These are phyloP conservation scores for Asobara japonica DNA, from an alignment of 1,140 invertebrate species.

Conservation along the genomic window DNA sequence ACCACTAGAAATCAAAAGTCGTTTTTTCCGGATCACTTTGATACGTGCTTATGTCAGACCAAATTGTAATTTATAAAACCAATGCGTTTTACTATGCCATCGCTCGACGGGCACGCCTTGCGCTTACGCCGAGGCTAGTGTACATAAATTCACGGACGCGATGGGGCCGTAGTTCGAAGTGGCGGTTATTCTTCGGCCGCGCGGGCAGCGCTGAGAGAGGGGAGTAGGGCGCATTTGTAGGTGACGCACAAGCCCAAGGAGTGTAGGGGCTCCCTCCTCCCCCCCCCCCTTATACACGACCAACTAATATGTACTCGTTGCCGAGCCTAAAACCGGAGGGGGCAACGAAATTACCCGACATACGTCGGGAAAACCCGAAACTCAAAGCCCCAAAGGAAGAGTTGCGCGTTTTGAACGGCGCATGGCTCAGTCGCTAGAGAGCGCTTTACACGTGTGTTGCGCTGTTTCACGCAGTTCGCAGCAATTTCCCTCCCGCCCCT, in stretches of 20 bases:
- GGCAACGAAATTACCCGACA: neutral
- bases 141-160: constrained; percentile 33
- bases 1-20: no score
- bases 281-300: no score
- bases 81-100: no score
- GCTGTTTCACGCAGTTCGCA: constrained; percentile 43
- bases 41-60: no score
- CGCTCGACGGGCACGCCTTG: constrained; percentile 23
- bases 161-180: constrained; percentile 34
- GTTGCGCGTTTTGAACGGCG: constrained; percentile 35
- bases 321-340: neutral
- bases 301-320: no score
- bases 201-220: constrained; percentile 21
- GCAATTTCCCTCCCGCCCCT: neutral
- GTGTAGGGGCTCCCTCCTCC: no score
- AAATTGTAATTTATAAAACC: no score
- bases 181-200: constrained; percentile 34
- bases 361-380: constrained; percentile 24
- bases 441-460: constrained; percentile 51
- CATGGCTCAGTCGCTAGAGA: constrained; percentile 56
- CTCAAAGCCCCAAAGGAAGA: neutral
- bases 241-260: no score
- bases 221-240: neutral
- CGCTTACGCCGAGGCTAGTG: constrained; percentile 45
- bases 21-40: no score